Conservation (phyloP, 2,797 vertebrate genomes). For the Ataeniobius toweri region DNA sequence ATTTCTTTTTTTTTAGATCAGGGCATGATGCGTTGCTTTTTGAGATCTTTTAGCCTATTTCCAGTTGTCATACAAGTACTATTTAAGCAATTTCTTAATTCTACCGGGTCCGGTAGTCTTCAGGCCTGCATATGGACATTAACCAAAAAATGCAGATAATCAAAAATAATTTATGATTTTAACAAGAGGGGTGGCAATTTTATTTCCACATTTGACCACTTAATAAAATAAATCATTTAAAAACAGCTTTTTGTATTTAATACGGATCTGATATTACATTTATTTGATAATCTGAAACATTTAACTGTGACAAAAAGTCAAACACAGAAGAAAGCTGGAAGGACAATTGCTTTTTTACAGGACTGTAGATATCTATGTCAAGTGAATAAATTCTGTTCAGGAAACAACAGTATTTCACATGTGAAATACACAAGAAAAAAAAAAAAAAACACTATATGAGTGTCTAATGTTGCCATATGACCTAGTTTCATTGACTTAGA, state of each 20-base stretch:
- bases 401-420: no score
- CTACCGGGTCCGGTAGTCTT: no score
- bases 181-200: no score
- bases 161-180: no score
- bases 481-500: neutral
- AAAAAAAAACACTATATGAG: neutral
- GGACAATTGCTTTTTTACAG: neutral
- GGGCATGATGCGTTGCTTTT: no score
- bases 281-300: neutral
- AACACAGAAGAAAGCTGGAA: no score
- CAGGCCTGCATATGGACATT: no score
- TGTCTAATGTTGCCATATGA: neutral
- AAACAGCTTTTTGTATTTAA: neutral
- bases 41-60: no score
- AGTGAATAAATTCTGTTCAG: neutral
- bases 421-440: neutral
- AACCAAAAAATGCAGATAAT: no score
- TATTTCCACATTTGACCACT: neutral
- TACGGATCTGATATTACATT: neutral
- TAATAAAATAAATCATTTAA: neutral
- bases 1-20: no score
- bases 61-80: no score
- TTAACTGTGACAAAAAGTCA: neutral
- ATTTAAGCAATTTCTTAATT: no score
- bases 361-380: neutral